Evolutionary conservation across 2,797 vertebrate species (phyloP).

Genomic region (Pseudopleuronectes americanus): DNA sequence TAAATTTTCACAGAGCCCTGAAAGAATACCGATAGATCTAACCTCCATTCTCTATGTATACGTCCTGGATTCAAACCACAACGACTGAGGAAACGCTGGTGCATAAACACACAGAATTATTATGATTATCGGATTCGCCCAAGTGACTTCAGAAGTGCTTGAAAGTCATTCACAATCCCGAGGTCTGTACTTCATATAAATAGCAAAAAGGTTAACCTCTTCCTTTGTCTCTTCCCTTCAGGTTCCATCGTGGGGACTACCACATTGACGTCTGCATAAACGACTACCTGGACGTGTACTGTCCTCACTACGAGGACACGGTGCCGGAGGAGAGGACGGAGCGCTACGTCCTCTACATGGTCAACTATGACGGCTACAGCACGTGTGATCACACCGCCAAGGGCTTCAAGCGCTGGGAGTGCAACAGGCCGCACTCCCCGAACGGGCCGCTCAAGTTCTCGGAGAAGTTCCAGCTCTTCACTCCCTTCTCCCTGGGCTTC

Average conservation of each 20-base stretch:
- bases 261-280: conserved; percentile 99
- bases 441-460: conserved; percentile 98
- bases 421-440: conserved; percentile 94
- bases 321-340: conserved; percentile 95
- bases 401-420: conserved; percentile 99
- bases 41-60: conserved; percentile 16
- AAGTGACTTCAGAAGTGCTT: neutral
- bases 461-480: conserved; percentile 99
- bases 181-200: neutral
- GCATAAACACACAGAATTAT: conserved; percentile 2
- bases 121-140: neutral
- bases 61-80: conserved; percentile 18
- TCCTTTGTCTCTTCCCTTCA: conserved; percentile 47
- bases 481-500: conserved; percentile 97
- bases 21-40: conserved; percentile 40
- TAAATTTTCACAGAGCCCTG: conserved; percentile 56
- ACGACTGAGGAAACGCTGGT: conserved; percentile 20
- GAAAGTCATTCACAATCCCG: neutral
- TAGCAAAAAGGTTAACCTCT: conserved; percentile 6
- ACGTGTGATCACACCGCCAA: conserved; percentile 97
- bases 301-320: conserved; percentile 95
- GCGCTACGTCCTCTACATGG: conserved; percentile 98
- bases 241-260: conserved; percentile 95
- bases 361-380: conserved; percentile 98
- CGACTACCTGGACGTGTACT: conserved; percentile 98